Evolutionary conservation across 2,888 invertebrate genomes (phyloP), one percentile per base, ranked within the genome.

Genomic region (Anthrax anthrax): DNA sequence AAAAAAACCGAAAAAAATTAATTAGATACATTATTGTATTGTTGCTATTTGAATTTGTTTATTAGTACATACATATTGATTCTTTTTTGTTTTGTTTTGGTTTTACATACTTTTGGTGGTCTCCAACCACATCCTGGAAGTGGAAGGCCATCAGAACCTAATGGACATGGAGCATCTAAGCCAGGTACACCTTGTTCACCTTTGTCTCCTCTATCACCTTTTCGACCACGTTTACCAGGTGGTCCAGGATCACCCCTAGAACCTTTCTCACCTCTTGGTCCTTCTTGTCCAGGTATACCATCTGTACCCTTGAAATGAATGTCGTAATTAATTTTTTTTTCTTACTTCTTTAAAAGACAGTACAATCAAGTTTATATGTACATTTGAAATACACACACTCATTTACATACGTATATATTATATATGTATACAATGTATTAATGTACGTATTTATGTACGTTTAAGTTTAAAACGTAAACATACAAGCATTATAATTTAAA

Each of bases 181-280:
- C 96, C 96, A 34, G 95, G 96, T 55, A 94, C 92, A 56, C 96
- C 96, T 75, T 90, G 89, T 61, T 92, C 92, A 47, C 95, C 95
- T 71, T 89, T 89, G 61, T 86, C 84, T 37, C 95, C 95, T 61
- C 83, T 83, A 69, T 90, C 87, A 32, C 95, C 95, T 71, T 88
- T 89, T 56, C 86, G 78, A 46, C 95, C 95, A 58, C 91, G 78
- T 70, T 88, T 90, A 50, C 94, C 94, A 51, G 79, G 72, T 47
- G 84, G 84, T 47, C 92, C 92, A 44, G 64, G 60, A 56, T 68
- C 68, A 44, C 91, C 91, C 67, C 85, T 84, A 63, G 79, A 79
- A 61, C 90, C 90, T 67, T 85, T 87, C 69, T 90, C 89, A 55
- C 90, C 91, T 67, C 87, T 85, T 51, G 86, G 84, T 55, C 90